Evolutionary conservation across 2,113 vertebrate species (phyloP), one percentile per base, ranked within the genome.

Genomic region (Helogale parvula): DNA sequence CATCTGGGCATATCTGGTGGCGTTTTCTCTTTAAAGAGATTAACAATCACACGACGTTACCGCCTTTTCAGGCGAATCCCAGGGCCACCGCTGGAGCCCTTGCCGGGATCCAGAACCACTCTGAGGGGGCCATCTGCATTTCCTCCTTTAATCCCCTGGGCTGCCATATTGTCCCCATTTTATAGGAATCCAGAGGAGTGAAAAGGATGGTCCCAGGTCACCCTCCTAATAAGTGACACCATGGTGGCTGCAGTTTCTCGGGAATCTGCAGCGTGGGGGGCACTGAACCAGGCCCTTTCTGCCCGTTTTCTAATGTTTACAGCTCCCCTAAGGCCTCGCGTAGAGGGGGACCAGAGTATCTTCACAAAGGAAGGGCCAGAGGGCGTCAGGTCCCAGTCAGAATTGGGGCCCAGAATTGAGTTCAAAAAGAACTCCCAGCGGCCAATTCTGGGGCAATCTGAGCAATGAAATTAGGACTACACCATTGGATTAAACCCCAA

Each of bases 111-210:
- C 38, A 13, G 81, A 47, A 7, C 25, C 17, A 6, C 0, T 1
- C 45, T 1, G 15, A 23, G n/a, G 15, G n/a, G 0, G 7, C 11
- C 0, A 0, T 8, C 38, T 33, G 16, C 13, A 0, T 7, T 12
- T 89, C 35, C 45, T 41, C 19, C 1, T 6, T n/a, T 29, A n/a
- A 9, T 63, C 41, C 16, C 87, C 84, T 15, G 25, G 76, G 25
- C 47, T 10, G 7, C 21, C 3, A 7, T 52, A 3, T 2, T 0
- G 11, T 33, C 31, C 23, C 19, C 54, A 12, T 47, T 33, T 84
- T 29, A 15, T 6, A 41, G 54, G 85, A 52, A 83, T 29, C 29
- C 38, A 45, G 65, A 47, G 52, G 14, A 54, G 57, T 6, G 13
- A 16, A 15, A 47, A 35, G 10, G 88, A 52, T n/a, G 23, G 29